Evolutionary conservation across 2,113 vertebrate genomes (phyloP).

Genomic region (Amazona vittata): DNA sequence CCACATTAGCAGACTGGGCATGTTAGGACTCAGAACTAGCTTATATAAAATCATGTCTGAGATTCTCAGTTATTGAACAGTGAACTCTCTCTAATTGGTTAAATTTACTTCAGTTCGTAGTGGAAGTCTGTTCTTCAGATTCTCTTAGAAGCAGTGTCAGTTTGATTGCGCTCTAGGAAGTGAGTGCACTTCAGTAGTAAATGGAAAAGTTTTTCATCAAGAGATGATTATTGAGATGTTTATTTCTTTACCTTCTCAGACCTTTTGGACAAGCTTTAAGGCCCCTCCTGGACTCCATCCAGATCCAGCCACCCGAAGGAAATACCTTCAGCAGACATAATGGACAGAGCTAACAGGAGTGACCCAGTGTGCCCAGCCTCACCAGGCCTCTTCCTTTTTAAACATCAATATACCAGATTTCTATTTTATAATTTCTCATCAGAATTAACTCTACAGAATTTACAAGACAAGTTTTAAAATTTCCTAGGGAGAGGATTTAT

Average conservation of each 20-base stretch:
- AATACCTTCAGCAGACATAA: slow-evolving; percentile 85
- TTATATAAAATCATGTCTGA: not conserved
- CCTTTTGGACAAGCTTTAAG: slow-evolving; percentile 93
- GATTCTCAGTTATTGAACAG: not conserved
- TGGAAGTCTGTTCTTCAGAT: not conserved
- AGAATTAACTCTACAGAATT: slow-evolving; percentile 71
- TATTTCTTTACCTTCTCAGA: slow-evolving; percentile 71
- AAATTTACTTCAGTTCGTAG: not conserved
- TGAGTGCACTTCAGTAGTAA: not conserved
- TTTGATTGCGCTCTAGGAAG: not conserved
- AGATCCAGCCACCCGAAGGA: slow-evolving; percentile 86
- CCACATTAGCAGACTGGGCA: not conserved
- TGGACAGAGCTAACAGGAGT: slow-evolving; percentile 83
- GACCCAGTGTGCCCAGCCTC: slow-evolving; percentile 51
- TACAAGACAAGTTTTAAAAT: slow-evolving; percentile 61
- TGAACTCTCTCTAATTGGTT: not conserved
- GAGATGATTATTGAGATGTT: not conserved
- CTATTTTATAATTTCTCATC: slow-evolving; percentile 82
- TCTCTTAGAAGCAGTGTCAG: not conserved
- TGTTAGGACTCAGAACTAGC: not conserved
- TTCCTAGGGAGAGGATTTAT: slow-evolving; percentile 71
- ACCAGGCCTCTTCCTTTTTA: slow-evolving; percentile 79
- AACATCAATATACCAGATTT: slow-evolving; percentile 76
- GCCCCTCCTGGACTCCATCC: slow-evolving; percentile 87
- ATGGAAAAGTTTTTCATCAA: not conserved